Evolutionary conservation across 92 coral and sea anemone species (phyloP), one percentile per base, ranked within the genome.

Genomic region (Meandrina meandrites): DNA sequence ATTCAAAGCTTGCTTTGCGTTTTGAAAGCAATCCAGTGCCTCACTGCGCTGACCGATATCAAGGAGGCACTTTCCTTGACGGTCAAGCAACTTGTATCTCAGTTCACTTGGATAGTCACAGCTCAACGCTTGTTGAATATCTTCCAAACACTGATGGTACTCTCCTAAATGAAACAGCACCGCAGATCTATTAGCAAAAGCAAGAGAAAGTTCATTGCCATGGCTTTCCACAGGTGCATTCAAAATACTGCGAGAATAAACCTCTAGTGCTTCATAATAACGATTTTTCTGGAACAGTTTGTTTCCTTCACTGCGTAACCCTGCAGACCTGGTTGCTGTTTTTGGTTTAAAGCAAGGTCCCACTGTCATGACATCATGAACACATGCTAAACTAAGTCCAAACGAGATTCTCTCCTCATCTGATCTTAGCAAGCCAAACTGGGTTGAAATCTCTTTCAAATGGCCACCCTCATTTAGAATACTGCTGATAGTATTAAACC

Each of bases 151-250:
- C 8, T 86, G 86, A 19, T 8, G 80, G 78, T 92, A 89, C 53
- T 95, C 82, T 53, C 87, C 80, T 68, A 94, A 79, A 62, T 95
- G 90, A 36, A 89, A 93, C 76, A 93, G 81, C 12, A 92, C 96
- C n/a, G 99, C 99, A 56, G 99, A 96, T 68, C 96, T 93, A 76
- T 96, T 96, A 27, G 99, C 99, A 90, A 88, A 86, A 35, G 98
- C 99, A 81, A 95, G 93, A 15, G 99, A 80, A 12, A 91, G 79
- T 64, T 94, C 94, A 72, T 77, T 87, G 54, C 90, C 91, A 5
- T 86, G 90, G 30, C 89, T 48, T 11, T 58, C 77, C 27, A 79
- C 45, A 2, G 98, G 95, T 8, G 98, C 98, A 53, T 78, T 76
- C 36, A 92, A 68, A 32, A 96, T 88, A 79, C 98, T 94, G 53